Percentiles rank a stretch among this genome's conserved stretches.
These are phyloP conservation scores for Tragulus kanchil DNA, from an alignment of 2,113 vertebrate genomes.

Conservation along the genomic window DNA sequence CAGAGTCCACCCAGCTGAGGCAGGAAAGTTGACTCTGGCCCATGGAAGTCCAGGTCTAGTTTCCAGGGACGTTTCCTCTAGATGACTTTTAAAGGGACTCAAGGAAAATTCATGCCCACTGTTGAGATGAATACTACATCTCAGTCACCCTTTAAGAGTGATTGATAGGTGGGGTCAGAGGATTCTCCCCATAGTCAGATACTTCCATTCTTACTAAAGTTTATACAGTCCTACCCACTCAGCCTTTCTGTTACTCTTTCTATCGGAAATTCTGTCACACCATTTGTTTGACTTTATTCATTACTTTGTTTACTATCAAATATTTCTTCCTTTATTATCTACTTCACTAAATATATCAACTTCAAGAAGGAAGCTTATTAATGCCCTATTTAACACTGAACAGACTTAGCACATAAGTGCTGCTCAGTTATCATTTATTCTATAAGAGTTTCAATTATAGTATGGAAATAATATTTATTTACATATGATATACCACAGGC, in stretches of 20 bases:
- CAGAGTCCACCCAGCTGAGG: no score
- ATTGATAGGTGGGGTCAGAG: not conserved
- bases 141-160: not conserved
- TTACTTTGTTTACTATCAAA: not conserved
- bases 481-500: not conserved
- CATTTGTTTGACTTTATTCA: conserved; percentile 8
- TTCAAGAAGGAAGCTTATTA: not conserved
- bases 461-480: not conserved
- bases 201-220: not conserved
- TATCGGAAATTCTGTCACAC: not conserved
- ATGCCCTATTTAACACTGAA: not conserved
- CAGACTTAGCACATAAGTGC: not conserved
- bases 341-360: not conserved
- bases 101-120: not conserved
- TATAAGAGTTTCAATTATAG: not conserved
- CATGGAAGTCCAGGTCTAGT: no score
- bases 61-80: not conserved
- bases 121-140: not conserved
- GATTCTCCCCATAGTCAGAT: not conserved
- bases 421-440: not conserved
- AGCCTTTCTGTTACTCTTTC: not conserved
- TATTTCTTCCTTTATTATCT: conserved; percentile 6
- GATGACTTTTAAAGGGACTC: not conserved
- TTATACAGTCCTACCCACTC: not conserved
- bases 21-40: no score